A percentile compares a stretch with the other conserved stretches of the same genome.
Conservation (phyloP, 2,797 vertebrate species). For the Pygocentrus nattereri region DNA sequence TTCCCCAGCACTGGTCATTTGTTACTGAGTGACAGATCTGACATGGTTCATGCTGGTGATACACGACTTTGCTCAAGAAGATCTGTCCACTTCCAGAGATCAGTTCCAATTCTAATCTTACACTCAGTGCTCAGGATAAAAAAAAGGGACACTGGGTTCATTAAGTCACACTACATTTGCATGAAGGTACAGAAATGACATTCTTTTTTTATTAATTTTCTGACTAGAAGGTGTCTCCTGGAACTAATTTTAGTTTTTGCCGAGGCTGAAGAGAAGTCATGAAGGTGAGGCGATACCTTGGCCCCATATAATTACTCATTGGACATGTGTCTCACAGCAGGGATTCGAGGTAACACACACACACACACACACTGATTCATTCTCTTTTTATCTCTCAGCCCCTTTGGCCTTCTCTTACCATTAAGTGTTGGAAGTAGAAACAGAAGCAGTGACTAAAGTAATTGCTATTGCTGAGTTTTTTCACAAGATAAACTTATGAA, state of each 20-base stretch:
- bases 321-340: slow-evolving; percentile 61
- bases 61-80: background rate
- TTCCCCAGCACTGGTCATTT: background rate
- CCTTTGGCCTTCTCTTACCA: background rate
- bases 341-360: slow-evolving; percentile 20
- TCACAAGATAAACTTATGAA: background rate
- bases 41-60: background rate
- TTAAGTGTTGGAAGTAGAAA: background rate
- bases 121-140: background rate
- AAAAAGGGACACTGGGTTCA: slow-evolving; percentile 12
- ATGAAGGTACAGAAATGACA: slow-evolving; percentile 22
- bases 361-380: slow-evolving; percentile 7
- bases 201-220: slow-evolving; percentile 42
- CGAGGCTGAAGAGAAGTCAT: background rate
- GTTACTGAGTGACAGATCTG: background rate
- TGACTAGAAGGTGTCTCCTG: slow-evolving; percentile 30
- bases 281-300: slow-evolving; percentile 1
- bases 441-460: background rate
- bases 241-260: slow-evolving; percentile 69
- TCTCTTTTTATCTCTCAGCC: background rate
- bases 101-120: background rate
- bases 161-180: slow-evolving; percentile 31
- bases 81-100: background rate
- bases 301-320: slow-evolving; percentile 69
- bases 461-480: background rate